Evolutionary conservation across 1,140 invertebrate genomes (phyloP), one percentile per base, ranked within the genome.

Genomic region (Tyrophagus putrescentiae): DNA sequence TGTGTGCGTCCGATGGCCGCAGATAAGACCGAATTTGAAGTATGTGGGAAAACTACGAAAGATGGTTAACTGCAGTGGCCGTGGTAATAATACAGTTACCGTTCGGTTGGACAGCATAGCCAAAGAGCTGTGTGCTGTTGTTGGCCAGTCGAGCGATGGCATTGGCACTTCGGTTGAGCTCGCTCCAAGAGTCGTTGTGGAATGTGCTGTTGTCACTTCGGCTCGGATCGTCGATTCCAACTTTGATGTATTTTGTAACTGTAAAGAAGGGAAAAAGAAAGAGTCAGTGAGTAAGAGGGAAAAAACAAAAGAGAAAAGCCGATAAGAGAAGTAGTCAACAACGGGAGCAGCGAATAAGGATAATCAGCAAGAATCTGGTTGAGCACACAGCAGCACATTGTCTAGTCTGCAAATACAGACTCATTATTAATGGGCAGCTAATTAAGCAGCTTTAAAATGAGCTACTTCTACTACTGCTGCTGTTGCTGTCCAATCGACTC

Each of bases 161-260:
- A 48, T 48, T 48, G 45, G 45, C 45, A 48, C 45, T 48, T 48
- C 45, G 45, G 45, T 48, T 48, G 45, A 48, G 18, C 18, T 18
- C 45, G 45, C 31, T 48, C 45, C 45, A 18, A 29, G 18, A 48
- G 21, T 18, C 21, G 18, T 18, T 48, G 21, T 48, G 45, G 45
- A 48, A 48, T 54, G 52, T 32, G 32, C n/a, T 16, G 13, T 54
- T 54, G 28, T 28, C 27, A 3, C 31, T 27, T 54, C 25, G 52
- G 25, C 25, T 31, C 13, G 52, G 52, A 25, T 54, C 52, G 25
- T 54, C 52, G 3, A 54, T n/a, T 27, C 52, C 52, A 31, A 54
- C 52, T 54, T 54, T 54, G 52, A 54, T 54, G 27, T 54, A 54
- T 54, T 54, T 54, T 25, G 52, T 54, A 29, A 54, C 52, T 54